Conservation (phyloP, 2,113 vertebrate species). For the Fregata magnificens region DNA sequence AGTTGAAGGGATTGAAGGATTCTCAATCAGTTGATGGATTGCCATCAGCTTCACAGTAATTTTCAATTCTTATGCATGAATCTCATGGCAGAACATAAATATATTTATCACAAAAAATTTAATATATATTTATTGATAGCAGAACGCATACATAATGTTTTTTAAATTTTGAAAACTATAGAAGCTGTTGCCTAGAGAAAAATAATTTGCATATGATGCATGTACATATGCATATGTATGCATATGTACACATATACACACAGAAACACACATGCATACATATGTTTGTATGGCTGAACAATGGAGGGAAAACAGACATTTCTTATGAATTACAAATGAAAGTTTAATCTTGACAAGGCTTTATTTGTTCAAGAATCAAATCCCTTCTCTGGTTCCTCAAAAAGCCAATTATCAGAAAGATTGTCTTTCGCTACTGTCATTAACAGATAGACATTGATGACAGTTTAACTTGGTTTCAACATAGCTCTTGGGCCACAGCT, state of each 20-base stretch:
- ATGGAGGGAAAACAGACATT: constrained; percentile 16
- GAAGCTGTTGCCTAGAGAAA: constrained; percentile 24
- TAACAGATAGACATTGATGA: constrained; percentile 43
- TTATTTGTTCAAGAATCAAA: constrained; percentile 66
- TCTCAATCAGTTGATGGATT: constrained; percentile 41
- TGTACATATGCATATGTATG: not conserved
- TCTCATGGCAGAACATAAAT: constrained; percentile 57
- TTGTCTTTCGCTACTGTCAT: constrained; percentile 21
- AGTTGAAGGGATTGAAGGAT: not conserved
- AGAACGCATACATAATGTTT: not conserved
- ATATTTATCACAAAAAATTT: constrained; percentile 54
- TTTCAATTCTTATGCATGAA: constrained; percentile 70
- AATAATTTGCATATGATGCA: not conserved
- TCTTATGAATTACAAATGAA: constrained; percentile 54
- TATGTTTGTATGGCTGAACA: not conserved
- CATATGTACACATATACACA: not conserved
- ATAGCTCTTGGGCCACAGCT: constrained; percentile 61
- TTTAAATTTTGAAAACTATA: constrained; percentile 4
- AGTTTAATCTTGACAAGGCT: constrained; percentile 57
- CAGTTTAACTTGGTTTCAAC: constrained; percentile 55
- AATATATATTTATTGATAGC: constrained; percentile 47
- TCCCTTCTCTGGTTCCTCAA: constrained; percentile 4
- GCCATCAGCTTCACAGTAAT: constrained; percentile 46
- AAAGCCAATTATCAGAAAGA: constrained; percentile 72
- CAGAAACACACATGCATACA: not conserved